phyloP scores from a whole-genome alignment of 2,888 invertebrate species.

The Mesochorus sp. region DNA sequence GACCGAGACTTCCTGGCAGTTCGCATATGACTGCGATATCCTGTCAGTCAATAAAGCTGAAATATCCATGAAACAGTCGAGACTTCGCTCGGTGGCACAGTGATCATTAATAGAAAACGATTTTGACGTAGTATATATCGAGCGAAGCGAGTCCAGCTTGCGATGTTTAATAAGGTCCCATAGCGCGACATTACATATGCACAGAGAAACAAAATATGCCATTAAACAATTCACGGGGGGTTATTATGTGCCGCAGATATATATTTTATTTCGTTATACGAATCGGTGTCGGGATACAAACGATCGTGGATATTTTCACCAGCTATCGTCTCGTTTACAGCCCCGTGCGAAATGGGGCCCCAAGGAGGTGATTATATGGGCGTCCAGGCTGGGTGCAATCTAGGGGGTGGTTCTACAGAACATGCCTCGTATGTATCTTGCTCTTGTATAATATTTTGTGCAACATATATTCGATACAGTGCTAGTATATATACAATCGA shows the following conservation, averaged over 20 bases:
- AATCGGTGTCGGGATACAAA: slow-evolving; percentile 18
- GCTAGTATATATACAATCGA: slow-evolving; percentile 15
- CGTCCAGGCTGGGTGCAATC: slow-evolving; percentile 43
- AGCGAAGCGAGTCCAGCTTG: neutral
- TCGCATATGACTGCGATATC: neutral
- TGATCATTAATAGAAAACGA: slow-evolving; percentile 45
- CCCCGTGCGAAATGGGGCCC: slow-evolving; percentile 76
- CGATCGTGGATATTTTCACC: neutral
- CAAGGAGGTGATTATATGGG: slow-evolving; percentile 80
- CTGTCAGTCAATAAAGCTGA: slow-evolving; percentile 40
- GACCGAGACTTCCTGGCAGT: slow-evolving; percentile 47
- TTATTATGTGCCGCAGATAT: neutral
- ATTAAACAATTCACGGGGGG: slow-evolving; percentile 16
- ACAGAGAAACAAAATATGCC: slow-evolving; percentile 4
- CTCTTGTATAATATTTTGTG: slow-evolving; percentile 25
- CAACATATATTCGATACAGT: slow-evolving; percentile 10
- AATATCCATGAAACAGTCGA: slow-evolving; percentile 37
- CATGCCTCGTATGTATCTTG: slow-evolving; percentile 41
- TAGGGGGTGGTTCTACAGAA: slow-evolving; percentile 20
- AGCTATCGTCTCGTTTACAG: neutral
- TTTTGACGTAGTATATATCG: slow-evolving; percentile 3
- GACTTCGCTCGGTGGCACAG: neutral
- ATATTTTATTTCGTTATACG: slow-evolving; percentile 4
- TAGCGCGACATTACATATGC: neutral
- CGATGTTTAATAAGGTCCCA: slow-evolving; percentile 2